These are phyloP conservation scores for Hyphantria cunea DNA, from an alignment of 1,140 invertebrate species.

Conservation along the genomic window DNA sequence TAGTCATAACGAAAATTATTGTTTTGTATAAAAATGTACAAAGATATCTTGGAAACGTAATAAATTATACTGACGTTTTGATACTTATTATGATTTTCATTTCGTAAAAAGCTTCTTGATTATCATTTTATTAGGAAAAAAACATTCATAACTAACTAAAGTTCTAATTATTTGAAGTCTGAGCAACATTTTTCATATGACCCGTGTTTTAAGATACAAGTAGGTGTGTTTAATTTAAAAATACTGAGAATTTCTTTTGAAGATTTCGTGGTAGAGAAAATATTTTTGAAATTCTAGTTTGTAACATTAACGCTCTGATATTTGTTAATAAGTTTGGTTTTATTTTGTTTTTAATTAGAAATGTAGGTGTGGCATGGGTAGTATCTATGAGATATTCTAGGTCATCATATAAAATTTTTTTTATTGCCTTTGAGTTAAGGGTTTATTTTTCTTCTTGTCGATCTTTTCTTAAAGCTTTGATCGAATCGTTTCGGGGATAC, in stretches of 20 bases:
- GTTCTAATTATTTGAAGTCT: slow-evolving; percentile 23
- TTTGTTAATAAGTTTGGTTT: neutral
- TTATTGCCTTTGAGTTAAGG: too few species aligned
- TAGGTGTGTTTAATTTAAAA: slow-evolving; percentile 3
- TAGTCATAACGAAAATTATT: slow-evolving; percentile 78
- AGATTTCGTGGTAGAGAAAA: neutral
- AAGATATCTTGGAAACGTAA: slow-evolving; percentile 78
- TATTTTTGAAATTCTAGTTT: neutral
- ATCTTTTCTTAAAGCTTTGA: too few species aligned
- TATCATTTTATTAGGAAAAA: slow-evolving; percentile 15
- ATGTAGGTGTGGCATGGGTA: too few species aligned
- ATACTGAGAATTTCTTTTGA: neutral
- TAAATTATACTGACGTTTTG: slow-evolving; percentile 81
- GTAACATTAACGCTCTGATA: neutral
- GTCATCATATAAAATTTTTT: too few species aligned
- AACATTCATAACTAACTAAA: slow-evolving; percentile 21
- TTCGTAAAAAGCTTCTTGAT: slow-evolving; percentile 30
- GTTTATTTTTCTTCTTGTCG: too few species aligned
- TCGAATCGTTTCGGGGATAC: too few species aligned
- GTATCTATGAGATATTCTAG: too few species aligned
- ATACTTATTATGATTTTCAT: slow-evolving; percentile 75
- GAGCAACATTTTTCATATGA: neutral
- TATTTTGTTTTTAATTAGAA: too few species aligned
- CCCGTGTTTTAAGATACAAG: neutral
- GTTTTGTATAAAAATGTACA: slow-evolving; percentile 81